Percentiles rank a stretch among this genome's conserved stretches.
phyloP scores from a whole-genome alignment of 2,113 vertebrate species.

The Microtus montanus region DNA sequence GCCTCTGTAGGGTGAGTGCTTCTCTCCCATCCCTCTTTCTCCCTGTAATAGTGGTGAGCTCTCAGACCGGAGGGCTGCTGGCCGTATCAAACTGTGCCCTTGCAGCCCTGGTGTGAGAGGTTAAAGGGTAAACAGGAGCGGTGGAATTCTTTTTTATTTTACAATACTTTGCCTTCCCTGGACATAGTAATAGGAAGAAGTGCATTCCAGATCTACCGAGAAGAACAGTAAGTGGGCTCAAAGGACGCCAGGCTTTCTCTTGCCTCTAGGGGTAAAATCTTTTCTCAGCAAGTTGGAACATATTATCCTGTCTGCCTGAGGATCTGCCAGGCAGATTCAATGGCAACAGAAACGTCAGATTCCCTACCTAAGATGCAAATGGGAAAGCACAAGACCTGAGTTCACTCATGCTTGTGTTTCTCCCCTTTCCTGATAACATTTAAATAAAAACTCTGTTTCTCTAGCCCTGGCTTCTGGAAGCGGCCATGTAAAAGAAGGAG shows the following conservation, averaged over 20 bases:
- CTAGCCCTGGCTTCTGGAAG: slow-evolving; percentile 56
- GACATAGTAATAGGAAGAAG: slow-evolving; percentile 54
- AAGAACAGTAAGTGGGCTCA: slow-evolving; percentile 40
- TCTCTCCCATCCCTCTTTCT: slow-evolving; percentile 1
- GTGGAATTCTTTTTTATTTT: slow-evolving; percentile 59
- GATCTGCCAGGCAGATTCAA: slow-evolving; percentile 55
- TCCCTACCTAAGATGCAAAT: slow-evolving; percentile 48
- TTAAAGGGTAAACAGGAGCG: background rate
- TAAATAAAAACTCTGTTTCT: slow-evolving; percentile 57
- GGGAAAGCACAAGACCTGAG: slow-evolving; percentile 59
- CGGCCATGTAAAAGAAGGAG: slow-evolving; percentile 65
- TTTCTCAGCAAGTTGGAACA: background rate
- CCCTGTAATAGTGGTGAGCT: slow-evolving; percentile 46
- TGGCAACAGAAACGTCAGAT: slow-evolving; percentile 30
- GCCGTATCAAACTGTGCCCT: background rate
- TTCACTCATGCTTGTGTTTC: background rate
- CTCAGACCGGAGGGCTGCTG: background rate
- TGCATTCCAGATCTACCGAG: slow-evolving; percentile 56
- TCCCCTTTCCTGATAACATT: background rate
- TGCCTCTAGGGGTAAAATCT: slow-evolving; percentile 7
- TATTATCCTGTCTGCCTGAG: slow-evolving; percentile 39
- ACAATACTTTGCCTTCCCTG: slow-evolving; percentile 33
- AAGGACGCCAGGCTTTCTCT: slow-evolving; percentile 42
- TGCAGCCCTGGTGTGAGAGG: background rate
- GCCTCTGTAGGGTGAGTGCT: background rate